Evolutionary conservation across 2,113 vertebrate species (phyloP).

Genomic region (Pelusios castaneus): DNA sequence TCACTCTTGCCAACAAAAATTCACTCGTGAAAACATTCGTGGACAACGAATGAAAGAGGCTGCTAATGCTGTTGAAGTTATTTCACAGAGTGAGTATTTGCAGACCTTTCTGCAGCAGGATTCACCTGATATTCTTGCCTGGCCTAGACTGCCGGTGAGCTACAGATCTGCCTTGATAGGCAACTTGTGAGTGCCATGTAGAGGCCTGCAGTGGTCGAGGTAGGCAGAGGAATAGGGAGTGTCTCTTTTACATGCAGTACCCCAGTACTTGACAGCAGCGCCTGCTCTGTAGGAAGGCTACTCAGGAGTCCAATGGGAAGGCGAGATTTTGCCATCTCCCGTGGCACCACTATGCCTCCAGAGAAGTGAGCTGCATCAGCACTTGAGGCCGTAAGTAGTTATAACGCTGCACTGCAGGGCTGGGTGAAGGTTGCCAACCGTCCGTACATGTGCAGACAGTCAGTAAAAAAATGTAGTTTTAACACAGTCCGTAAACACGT

Average conservation of each 20-base stretch:
- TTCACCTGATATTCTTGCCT: background rate
- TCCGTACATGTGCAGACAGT: no score
- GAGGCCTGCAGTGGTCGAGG: background rate
- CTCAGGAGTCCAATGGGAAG: no score
- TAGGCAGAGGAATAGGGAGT: background rate
- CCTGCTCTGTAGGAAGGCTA: background rate
- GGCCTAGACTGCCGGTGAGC: background rate
- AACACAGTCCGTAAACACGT: no score
- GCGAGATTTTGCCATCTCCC: background rate
- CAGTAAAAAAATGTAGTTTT: no score
- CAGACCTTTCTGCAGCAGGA: background rate
- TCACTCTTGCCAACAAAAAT: background rate
- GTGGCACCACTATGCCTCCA: background rate
- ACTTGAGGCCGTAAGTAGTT: background rate
- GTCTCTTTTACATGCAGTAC: background rate
- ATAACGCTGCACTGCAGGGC: background rate
- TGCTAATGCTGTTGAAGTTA: background rate
- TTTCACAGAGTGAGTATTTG: background rate
- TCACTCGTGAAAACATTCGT: fast-evolving
- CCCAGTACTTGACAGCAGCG: background rate
- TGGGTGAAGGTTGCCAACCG: background rate
- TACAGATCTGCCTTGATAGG: background rate
- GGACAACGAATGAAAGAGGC: background rate
- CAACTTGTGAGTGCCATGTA: background rate
- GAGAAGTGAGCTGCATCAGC: background rate